Evolutionary conservation across 1,140 invertebrate species (phyloP), one percentile per base, ranked within the genome.

Genomic region (Ericerus pela): DNA sequence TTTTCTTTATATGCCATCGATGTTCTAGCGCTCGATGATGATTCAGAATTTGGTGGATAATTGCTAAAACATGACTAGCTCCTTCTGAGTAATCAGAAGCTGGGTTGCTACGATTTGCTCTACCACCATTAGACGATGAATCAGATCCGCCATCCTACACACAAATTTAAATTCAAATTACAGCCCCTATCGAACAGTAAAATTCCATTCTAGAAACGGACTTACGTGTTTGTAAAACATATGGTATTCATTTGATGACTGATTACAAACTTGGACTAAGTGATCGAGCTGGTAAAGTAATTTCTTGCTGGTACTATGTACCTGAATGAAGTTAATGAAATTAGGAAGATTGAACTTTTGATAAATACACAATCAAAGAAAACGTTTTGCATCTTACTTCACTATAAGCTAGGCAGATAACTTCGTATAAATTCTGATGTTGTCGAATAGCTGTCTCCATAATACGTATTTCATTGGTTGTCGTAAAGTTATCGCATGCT

Each of bases 261-360:
- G 88, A 76, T 92, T 89, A 76, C 88, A 94, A 64, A 93, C 85
- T 80, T 94, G 89, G 65, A 94, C 89, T 71, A 94, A 77, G 70
- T 93, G 89, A 75, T 95, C 89, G 68, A 95, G 76, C 73, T 94
- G 89, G 73, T 94, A 94, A 63, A 94, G 80, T 66, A 95, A 77
- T 74, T 94, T 94, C 77, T 95, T 94, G 76, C 89, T 93, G 62
- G 89, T 94, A 69, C 87, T 92, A 77, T 94, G 89, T 63, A 94
- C 89, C 86, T 90, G 70, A 61, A 28, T 22, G 27, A 53, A 29
- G n/a, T n/a, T n/a, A n/a, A n/a, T n/a, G n/a, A n/a, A n/a, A n/a
- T n/a, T n/a, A n/a, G n/a, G n/a, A n/a, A n/a, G n/a, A n/a, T n/a
- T n/a, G n/a, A n/a, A n/a, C n/a, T n/a, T n/a, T n/a, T n/a, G n/a